Evolutionary conservation across 2,797 vertebrate species (phyloP), one percentile per base, ranked within the genome.

Genomic region (Eulemur mongoz): DNA sequence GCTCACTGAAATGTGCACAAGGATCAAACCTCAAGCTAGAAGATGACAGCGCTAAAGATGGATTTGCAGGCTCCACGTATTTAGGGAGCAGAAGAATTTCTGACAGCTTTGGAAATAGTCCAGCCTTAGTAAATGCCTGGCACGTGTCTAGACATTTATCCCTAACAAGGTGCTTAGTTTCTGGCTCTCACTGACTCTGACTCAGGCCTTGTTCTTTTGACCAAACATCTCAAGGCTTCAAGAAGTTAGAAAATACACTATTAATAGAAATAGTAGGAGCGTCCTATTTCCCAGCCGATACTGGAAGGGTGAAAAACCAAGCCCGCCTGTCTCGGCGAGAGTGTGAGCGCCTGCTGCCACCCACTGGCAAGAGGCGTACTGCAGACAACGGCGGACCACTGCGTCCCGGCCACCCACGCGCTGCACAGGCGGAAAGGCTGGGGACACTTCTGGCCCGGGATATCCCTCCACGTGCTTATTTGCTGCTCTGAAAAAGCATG

Each of bases 331-430:
- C 10, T 70, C 27, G 30, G 35, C 32, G 38, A 72, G 73, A 38
- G 65, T 97, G 88, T 94, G 65, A 88, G 96, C 7, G 0, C n/a
- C 69, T 97, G 89, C 90, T 48, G 97, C 97, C 97, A 97, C 95
- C 97, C 79, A 72, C 92, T 97, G 97, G 97, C 48, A 45, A 45
- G 50, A 93, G 30, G 17, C 30, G 40, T 40, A 70, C 14, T 70
- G 83, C 52, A 69, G 50, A 18, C 22, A 18, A 52, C 1, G 13
- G 30, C 30, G 15, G 52, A 52, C 52, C 5, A 20, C 52, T 6
- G 52, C 52, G 20, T 54, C 52, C 54, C 9, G 43, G 22, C 22
- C 43, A 43, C 25, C 22, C 79, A n/a, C 15, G 40, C n/a, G 25
- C 23, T 12, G 30, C 2, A 2, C 15, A 1, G 1, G 32, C 35